phyloP scores from a whole-genome alignment of 2,888 invertebrate species.

The Philereme transversata region DNA sequence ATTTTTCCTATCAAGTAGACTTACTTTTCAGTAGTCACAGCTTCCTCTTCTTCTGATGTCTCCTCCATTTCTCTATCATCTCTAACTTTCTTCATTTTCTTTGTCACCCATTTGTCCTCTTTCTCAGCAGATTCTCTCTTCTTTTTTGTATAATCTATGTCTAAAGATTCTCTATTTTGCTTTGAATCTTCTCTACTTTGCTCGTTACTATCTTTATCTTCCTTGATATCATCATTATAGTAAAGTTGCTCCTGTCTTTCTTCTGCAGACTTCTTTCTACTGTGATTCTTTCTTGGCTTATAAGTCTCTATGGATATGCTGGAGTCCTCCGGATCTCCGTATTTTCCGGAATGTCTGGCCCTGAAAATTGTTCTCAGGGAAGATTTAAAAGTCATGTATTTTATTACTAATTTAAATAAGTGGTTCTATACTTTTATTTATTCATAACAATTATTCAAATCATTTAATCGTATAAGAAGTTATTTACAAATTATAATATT shows the following conservation, averaged over 20 bases:
- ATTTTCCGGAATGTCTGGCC: background rate
- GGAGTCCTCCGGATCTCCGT: slow-evolving; percentile 7
- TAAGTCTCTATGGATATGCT: slow-evolving; percentile 16
- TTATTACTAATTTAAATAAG: background rate
- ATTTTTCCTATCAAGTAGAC: too few relatives aligned
- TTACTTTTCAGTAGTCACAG: too few relatives aligned
- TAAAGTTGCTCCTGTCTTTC: too few relatives aligned
- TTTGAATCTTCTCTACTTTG: slow-evolving; percentile 1
- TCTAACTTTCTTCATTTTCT: too few relatives aligned
- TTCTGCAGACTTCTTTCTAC: background rate
- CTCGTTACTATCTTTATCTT: too few relatives aligned
- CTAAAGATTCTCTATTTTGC: background rate
- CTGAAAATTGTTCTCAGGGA: slow-evolving; percentile 25
- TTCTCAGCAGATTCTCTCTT: background rate
- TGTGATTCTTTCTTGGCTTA: background rate
- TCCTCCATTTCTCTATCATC: background rate
- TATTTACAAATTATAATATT: too few relatives aligned
- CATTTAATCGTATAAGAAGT: too few relatives aligned
- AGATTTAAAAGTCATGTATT: slow-evolving; percentile 23
- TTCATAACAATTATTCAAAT: too few relatives aligned
- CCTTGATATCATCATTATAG: too few relatives aligned
- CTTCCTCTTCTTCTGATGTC: too few relatives aligned
- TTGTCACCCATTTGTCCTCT: too few relatives aligned
- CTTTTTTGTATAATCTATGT: slow-evolving; percentile 1
- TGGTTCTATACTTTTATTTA: too few relatives aligned